These are phyloP conservation scores for Theodoxus fluviatilis DNA, from an alignment of 2,888 invertebrate genomes.

Conservation along the genomic window DNA sequence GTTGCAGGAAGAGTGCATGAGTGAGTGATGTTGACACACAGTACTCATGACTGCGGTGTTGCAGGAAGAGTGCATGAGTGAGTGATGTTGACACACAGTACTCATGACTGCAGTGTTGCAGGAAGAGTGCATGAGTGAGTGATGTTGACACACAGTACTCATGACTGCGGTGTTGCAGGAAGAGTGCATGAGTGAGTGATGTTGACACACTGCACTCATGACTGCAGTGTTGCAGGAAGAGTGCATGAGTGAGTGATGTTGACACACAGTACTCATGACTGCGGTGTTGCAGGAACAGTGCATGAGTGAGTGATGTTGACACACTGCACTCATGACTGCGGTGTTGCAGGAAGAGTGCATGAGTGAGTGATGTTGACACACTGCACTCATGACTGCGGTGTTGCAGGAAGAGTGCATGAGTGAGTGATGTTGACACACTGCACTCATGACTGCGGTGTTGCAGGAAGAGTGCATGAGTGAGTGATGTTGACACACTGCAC, in stretches of 20 bases:
- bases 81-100: too few relatives aligned
- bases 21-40: constrained; percentile 21
- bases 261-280: background rate
- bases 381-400: background rate
- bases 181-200: too few relatives aligned
- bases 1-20: constrained; percentile 49
- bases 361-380: constrained; percentile 24
- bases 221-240: constrained; percentile 42
- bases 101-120: constrained; percentile 31
- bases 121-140: constrained; percentile 46
- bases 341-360: constrained; percentile 49
- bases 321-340: background rate
- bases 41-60: background rate
- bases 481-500: background rate
- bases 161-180: background rate
- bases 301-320: too few relatives aligned
- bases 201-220: too few relatives aligned
- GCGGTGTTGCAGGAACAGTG: background rate
- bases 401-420: background rate
- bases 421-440: too few relatives aligned
- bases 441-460: constrained; percentile 22
- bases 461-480: constrained; percentile 50
- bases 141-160: background rate
- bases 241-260: constrained; percentile 37
- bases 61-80: too few relatives aligned